Base-by-base conservation (phyloP, 1,140 invertebrate species). In the Harpegnathos saltator region DNA sequence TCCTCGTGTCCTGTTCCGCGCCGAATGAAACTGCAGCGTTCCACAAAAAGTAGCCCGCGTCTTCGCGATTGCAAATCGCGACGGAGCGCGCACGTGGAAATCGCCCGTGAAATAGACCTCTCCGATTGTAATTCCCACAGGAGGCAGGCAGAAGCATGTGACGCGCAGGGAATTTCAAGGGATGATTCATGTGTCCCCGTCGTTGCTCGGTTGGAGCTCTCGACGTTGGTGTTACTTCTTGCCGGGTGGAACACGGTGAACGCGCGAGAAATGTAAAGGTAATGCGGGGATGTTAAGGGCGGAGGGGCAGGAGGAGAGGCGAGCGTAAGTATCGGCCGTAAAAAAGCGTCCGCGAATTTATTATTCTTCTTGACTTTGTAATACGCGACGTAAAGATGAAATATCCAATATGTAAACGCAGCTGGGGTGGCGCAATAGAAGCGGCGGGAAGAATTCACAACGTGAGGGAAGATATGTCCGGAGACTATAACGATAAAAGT, bases 331-430 rank as follows among this genome's bases (percentile, higher is more conserved):
- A 29, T 68, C 52, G 17, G 26, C 33, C 33, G 14, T 80, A 80
- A 80, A 80, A 80, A 71, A 48, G 33, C 44, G 22, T 1, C 33
- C 24, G 33, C 14, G 33, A 80, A 80, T 69, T 80, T 80, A 58
- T 69, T 58, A 71, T 80, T 69, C 52, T 24, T n/a, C 52, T 71
- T 44, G 75, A 58, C 19, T 69, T 69, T 44, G 50, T 78, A 56
- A 78, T 69, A 56, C 26, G 3, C 44, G 73, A 58, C 33, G 17
- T 69, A 48, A 58, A 69, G n/a, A 22, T 5, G 4, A 17, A 26
- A 1, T 58, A 44, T 44, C 22, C 52, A 44, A 58, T 69, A 69
- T 44, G 38, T 44, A 44, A n/a, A n/a, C n/a, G n/a, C n/a, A n/a
- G n/a, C n/a, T n/a, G n/a, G n/a, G n/a, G n/a, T n/a, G n/a, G n/a